Percentiles rank a stretch among this genome's conserved stretches.
phyloP scores from a whole-genome alignment of 2,113 vertebrate species.

The Cephalopterus ornatus region DNA sequence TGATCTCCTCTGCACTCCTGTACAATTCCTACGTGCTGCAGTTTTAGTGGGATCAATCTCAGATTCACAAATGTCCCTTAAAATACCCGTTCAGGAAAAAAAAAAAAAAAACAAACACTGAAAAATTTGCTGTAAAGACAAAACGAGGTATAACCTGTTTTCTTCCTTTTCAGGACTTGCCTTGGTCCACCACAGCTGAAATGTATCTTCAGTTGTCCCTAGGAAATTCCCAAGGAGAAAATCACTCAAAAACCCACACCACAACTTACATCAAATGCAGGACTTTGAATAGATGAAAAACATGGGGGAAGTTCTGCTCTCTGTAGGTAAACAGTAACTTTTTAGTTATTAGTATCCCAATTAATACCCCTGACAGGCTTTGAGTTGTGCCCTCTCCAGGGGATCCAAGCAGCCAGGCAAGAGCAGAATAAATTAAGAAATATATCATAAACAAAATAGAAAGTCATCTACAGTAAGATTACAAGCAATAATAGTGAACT shows the following conservation, averaged over 20 bases:
- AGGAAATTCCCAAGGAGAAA: background rate
- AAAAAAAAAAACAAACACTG: too few relatives aligned
- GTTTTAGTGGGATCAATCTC: background rate
- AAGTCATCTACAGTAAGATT: background rate
- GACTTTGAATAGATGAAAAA: background rate
- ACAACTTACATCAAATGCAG: background rate
- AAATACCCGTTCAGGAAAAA: background rate
- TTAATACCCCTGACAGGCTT: background rate
- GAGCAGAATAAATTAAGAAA: background rate
- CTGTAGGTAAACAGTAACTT: background rate
- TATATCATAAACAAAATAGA: background rate
- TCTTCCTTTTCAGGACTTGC: background rate
- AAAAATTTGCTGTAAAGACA: background rate
- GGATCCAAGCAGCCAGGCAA: background rate
- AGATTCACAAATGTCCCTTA: background rate
- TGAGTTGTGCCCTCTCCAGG: background rate
- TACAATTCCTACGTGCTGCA: accelerated
- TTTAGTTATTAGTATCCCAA: background rate
- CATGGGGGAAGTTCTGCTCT: background rate
- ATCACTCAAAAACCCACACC: background rate
- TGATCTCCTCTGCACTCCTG: background rate
- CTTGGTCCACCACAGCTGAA: background rate
- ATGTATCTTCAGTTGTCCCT: background rate
- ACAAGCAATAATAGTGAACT: conserved; percentile 20
- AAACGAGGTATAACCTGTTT: background rate